These are phyloP conservation scores for Vulpes lagopus DNA, from an alignment of 2,113 vertebrate species.

Conservation along the genomic window DNA sequence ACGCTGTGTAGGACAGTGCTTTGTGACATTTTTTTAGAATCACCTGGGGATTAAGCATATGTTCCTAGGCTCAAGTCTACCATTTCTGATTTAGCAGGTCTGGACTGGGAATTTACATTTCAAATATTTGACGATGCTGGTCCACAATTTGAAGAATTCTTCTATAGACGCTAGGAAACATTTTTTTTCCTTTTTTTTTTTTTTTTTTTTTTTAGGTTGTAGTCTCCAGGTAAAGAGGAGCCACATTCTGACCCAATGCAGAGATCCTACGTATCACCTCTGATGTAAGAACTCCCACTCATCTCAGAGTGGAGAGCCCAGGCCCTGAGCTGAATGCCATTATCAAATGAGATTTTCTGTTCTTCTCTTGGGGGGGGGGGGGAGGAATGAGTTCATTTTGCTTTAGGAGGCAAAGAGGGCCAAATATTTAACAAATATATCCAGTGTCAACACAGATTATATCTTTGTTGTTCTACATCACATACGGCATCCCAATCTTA, in stretches of 20 bases:
- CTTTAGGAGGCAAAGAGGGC: not conserved
- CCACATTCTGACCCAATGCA: not conserved
- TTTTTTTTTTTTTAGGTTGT: not conserved
- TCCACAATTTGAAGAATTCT: not conserved
- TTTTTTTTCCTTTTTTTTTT: not conserved
- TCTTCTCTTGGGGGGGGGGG: not conserved
- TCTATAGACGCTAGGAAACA: not conserved
- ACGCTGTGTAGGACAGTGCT: not conserved
- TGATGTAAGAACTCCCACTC: not conserved
- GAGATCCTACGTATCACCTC: not conserved
- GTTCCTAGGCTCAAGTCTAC: not conserved
- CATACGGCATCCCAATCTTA: not conserved
- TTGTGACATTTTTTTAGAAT: not conserved
- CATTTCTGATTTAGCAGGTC: not conserved
- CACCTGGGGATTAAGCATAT: not conserved
- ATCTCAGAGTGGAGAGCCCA: not conserved
- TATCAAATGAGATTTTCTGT: not conserved
- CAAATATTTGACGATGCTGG: not conserved
- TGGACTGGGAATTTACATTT: not conserved
- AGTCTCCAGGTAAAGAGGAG: not conserved
- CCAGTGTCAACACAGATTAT: not conserved
- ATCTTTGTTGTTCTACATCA: not conserved
- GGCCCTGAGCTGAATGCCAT: not conserved
- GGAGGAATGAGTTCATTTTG: not conserved
- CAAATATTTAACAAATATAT: not conserved